Evolutionary conservation across 2,113 vertebrate species (phyloP).

Genomic region (Anser cygnoides): DNA sequence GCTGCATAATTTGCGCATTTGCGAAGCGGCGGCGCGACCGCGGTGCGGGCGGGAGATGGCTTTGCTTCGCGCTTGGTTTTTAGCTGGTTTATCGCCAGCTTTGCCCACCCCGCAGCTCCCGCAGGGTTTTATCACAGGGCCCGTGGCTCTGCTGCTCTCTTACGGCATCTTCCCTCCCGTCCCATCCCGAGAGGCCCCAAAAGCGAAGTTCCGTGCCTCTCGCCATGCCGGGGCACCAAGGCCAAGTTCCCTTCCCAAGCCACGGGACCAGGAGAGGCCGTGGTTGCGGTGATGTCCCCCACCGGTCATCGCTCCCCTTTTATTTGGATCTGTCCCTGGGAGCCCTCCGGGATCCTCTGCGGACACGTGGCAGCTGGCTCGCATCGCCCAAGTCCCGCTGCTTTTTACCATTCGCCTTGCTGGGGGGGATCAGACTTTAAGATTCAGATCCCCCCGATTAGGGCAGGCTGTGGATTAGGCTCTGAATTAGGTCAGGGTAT

Average conservation of each 20-base stretch:
- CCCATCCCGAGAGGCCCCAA: background rate
- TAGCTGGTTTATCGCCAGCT: background rate
- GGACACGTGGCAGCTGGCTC: background rate
- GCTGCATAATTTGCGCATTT: conserved; percentile 55
- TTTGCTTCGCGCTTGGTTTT: background rate
- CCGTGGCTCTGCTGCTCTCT: background rate
- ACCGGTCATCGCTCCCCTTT: background rate
- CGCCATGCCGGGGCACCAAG: fast-evolving
- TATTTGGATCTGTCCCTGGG: fast-evolving
- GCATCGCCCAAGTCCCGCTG: fast-evolving
- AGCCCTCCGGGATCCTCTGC: fast-evolving
- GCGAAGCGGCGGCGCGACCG: background rate
- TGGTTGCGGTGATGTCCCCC: background rate
- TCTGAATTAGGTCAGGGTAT: conserved; percentile 32
- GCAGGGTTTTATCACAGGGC: fast-evolving
- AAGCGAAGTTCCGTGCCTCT: background rate
- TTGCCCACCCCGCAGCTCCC: background rate
- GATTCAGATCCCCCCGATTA: background rate
- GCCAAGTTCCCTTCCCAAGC: fast-evolving
- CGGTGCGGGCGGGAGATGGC: background rate
- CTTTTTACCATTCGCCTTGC: background rate
- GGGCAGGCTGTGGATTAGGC: conserved; percentile 31
- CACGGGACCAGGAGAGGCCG: background rate
- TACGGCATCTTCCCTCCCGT: background rate
- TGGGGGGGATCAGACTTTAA: background rate